These are phyloP conservation scores for Papilio aristodemus DNA, from an alignment of 1,140 invertebrate genomes.

Conservation along the genomic window DNA sequence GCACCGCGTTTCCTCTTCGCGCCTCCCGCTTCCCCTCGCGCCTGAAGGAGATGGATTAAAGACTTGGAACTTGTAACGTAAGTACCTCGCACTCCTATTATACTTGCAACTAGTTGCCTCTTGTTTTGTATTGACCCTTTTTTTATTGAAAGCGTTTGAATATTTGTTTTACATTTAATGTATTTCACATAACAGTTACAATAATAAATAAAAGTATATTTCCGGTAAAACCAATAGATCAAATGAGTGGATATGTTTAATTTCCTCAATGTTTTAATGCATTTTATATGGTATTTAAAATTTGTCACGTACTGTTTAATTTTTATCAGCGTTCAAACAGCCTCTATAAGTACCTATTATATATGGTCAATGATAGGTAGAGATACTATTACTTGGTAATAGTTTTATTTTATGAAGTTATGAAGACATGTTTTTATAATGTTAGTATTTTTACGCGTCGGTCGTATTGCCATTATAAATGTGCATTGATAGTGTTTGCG, in stretches of 20 bases:
- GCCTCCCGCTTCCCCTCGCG: background rate
- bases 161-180: background rate
- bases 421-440: background rate
- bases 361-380: no score
- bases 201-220: background rate
- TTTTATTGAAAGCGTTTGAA: background rate
- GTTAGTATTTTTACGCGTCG: background rate
- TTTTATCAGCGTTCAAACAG: no score
- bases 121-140: background rate
- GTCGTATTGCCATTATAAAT: background rate
- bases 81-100: background rate
- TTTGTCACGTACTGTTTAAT: no score
- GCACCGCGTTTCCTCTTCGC: background rate
- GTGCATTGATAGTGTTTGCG: constrained; percentile 8
- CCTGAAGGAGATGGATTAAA: constrained; percentile 21
- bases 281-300: no score
- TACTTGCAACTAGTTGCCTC: constrained; percentile 2
- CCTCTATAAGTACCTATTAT: no score
- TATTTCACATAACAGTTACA: no score
- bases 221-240: no score
- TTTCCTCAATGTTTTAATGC: no score
- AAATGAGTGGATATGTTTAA: no score
- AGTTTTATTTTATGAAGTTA: no score
- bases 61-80: background rate
- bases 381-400: no score